Base-by-base conservation (phyloP, 2,888 invertebrate species). In the Drosophila kambysellisi region DNA sequence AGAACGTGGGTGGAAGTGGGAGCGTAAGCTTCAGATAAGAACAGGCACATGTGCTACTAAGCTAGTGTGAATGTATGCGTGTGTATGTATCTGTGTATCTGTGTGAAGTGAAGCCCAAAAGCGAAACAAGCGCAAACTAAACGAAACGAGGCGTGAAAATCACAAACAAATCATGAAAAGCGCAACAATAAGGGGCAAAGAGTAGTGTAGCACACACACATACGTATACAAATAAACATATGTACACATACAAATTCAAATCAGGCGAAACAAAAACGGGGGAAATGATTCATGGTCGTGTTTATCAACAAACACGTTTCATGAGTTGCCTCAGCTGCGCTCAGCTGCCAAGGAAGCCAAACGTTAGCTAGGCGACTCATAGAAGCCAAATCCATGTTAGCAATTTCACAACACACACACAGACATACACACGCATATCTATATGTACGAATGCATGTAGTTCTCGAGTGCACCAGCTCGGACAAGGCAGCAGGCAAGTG, bases 291-390 rank as follows among this genome's bases (percentile, higher is more conserved):
- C 87, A 90, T 90, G 84, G 90, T 67, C 76, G 85, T 89, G 87
- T 90, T 87, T 90, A 87, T 87, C 87, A 87, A 81, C 88, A 85
- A 85, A 85, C 90, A 87, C 87, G 87, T 87, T 87, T 76, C 84
- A 87, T 78, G 79, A 80, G 65, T 74, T 61, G 70, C 68, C 65
- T 65, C 70, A 59, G 68, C 72, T 70, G 71, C 69, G 61, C 67
- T 70, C 70, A 67, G 81, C 74, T 74, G 83, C 79, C 76, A 82
- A 88, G 85, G 74, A 77, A 88, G 71, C 83, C 72, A 70, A 88
- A 87, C 74, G 70, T 76, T 66, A 74, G 75, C 39, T 56, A 63
- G 50, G 60, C 64, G 59, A 85, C 76, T 33, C 29, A 69, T 33
- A 65, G 81, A 68, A 86, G 70, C 78, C 66, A 74, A 88, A 70